Conservation (phyloP, 2,888 invertebrate genomes). For the Parnassius apollo region DNA sequence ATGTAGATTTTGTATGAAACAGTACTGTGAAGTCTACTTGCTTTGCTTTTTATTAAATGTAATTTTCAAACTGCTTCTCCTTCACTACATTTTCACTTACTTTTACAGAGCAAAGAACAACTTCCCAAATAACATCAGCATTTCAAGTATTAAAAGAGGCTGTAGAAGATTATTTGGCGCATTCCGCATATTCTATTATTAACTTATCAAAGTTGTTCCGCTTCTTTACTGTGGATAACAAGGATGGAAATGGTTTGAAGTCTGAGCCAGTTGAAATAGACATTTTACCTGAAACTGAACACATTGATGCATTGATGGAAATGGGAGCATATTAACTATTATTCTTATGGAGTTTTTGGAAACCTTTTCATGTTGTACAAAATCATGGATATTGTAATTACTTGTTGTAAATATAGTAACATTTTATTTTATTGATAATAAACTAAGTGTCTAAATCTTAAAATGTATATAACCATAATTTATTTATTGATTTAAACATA, state of each 20-base stretch:
- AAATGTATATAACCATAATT: too few species aligned
- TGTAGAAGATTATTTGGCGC: conserved; percentile 84
- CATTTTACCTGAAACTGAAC: conserved; percentile 71
- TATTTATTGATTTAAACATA: too few species aligned
- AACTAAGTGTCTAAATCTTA: conserved; percentile 2
- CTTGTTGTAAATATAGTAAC: conserved; percentile 11
- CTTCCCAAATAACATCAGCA: conserved; percentile 75
- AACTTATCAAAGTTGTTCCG: conserved; percentile 81
- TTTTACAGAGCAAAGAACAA: conserved; percentile 75
- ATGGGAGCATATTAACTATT: conserved; percentile 57
- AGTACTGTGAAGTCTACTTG: too few species aligned
- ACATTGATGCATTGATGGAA: conserved; percentile 71
- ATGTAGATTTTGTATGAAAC: too few species aligned
- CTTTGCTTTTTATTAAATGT: conserved; percentile 1
- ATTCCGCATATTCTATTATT: conserved; percentile 86
- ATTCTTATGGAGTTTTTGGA: background rate
- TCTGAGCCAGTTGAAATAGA: conserved; percentile 66
- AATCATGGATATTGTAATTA: conserved; percentile 14
- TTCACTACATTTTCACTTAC: conserved; percentile 23
- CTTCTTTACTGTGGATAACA: conserved; percentile 64
- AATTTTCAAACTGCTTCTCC: conserved; percentile 9
- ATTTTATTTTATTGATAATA: background rate
- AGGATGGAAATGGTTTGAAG: conserved; percentile 48
- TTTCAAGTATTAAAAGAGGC: conserved; percentile 84
- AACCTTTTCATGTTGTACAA: conserved; percentile 3